phyloP scores from a whole-genome alignment of 1,140 invertebrate species.

The Daktulosphaira vitifoliae region DNA sequence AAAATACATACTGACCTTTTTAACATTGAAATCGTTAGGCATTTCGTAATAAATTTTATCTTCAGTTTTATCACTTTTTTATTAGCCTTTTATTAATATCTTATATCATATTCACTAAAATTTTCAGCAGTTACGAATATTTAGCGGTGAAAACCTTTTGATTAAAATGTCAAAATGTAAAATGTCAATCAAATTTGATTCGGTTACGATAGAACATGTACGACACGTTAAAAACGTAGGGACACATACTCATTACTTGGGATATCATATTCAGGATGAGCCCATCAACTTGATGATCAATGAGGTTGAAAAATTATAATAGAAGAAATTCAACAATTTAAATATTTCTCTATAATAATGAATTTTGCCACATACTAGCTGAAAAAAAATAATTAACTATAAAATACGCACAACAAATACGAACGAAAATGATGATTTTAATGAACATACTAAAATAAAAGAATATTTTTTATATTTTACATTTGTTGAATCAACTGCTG shows the following conservation, averaged over 20 bases:
- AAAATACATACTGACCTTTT: too few species aligned
- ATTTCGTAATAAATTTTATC: too few species aligned
- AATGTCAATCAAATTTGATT: slow-evolving; percentile 35
- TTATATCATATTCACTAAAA: too few species aligned
- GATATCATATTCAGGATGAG: slow-evolving; percentile 24
- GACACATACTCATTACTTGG: slow-evolving; percentile 33
- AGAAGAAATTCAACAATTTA: slow-evolving; percentile 35
- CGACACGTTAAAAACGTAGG: not conserved
- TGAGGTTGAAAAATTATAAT: slow-evolving; percentile 37
- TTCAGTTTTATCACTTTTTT: too few species aligned
- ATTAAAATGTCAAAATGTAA: too few species aligned
- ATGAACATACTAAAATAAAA: not conserved
- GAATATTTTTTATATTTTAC: slow-evolving; percentile 26
- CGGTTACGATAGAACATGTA: slow-evolving; percentile 24
- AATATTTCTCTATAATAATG: slow-evolving; percentile 37
- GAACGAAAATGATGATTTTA: too few species aligned
- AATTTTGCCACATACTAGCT: slow-evolving; percentile 34
- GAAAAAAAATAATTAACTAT: slow-evolving; percentile 25
- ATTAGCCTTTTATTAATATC: too few species aligned
- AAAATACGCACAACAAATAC: slow-evolving; percentile 22
- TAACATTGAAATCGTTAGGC: too few species aligned
- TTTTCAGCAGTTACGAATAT: too few species aligned
- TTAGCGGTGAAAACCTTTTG: too few species aligned
- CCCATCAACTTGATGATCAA: slow-evolving; percentile 29
- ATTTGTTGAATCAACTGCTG: too few species aligned